Percentiles rank a stretch among this genome's conserved stretches.
phyloP scores from a whole-genome alignment of 1,140 invertebrate species.

The Copidosoma floridanum region DNA sequence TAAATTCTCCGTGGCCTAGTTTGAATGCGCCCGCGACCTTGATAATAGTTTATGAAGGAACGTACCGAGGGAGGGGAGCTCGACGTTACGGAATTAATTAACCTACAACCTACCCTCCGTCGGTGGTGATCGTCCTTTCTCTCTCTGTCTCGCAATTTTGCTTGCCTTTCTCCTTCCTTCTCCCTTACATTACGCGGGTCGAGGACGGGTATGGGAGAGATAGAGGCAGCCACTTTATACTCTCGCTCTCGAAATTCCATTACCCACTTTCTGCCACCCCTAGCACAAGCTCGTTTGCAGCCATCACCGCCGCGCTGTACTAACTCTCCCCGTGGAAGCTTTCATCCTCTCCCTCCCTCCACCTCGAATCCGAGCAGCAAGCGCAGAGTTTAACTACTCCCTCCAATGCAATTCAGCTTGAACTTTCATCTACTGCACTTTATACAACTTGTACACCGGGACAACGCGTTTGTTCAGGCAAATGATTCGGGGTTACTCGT shows the following conservation, averaged over 20 bases:
- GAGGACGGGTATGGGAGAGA: background rate
- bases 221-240: conserved; percentile 46
- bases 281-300: conserved; percentile 4
- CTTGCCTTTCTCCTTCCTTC: background rate
- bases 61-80: conserved; percentile 37
- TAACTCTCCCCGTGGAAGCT: conserved; percentile 1
- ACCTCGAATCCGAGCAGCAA: background rate
- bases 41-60: conserved; percentile 54
- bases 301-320: background rate
- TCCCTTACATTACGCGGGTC: background rate
- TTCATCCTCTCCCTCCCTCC: background rate
- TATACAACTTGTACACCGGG: too few species aligned
- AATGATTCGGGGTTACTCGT: too few species aligned
- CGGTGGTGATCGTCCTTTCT: conserved; percentile 26
- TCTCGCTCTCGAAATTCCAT: conserved; percentile 54
- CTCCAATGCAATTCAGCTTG: background rate
- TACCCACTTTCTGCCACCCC: conserved; percentile 25
- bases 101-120: conserved; percentile 49
- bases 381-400: conserved; percentile 4
- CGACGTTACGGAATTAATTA: conserved; percentile 55
- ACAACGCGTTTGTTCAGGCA: too few species aligned
- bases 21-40: conserved; percentile 51
- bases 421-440: conserved; percentile 14
- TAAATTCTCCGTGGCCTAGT: conserved; percentile 49
- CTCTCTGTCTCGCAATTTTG: conserved; percentile 20